phyloP scores from a whole-genome alignment of 2,113 vertebrate species.

The Rhodinocichla rosea region DNA sequence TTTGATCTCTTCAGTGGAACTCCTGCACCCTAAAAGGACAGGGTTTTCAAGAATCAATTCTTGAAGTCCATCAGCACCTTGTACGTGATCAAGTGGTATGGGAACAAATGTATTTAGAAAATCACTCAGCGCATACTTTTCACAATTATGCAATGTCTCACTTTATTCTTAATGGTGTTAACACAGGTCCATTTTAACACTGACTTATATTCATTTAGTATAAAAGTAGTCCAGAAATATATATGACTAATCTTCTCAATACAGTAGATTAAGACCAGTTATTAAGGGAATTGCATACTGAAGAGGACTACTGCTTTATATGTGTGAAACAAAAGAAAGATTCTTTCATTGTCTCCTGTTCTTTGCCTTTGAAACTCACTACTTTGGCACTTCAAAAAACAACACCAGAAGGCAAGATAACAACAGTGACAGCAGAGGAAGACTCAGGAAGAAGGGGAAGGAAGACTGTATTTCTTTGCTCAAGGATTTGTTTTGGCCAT shows the following conservation, averaged over 20 bases:
- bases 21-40: background rate
- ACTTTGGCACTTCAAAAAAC: background rate
- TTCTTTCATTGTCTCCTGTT: background rate
- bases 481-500: background rate
- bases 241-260: background rate
- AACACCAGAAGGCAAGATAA: conserved; percentile 5
- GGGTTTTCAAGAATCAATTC: background rate
- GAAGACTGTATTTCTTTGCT: background rate
- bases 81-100: background rate
- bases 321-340: background rate
- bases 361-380: background rate
- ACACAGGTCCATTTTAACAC: background rate
- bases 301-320: background rate
- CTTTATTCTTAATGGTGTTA: background rate
- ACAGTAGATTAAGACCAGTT: background rate
- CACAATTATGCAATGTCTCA: background rate
- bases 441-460: background rate
- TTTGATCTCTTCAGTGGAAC: background rate
- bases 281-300: background rate
- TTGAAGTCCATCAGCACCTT: background rate
- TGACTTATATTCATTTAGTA: background rate
- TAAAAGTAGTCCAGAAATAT: background rate
- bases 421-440: background rate
- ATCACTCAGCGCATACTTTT: background rate
- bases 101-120: background rate